Evolutionary conservation across 2,888 invertebrate genomes (phyloP).

Genomic region (Hydrotaea diabolus): DNA sequence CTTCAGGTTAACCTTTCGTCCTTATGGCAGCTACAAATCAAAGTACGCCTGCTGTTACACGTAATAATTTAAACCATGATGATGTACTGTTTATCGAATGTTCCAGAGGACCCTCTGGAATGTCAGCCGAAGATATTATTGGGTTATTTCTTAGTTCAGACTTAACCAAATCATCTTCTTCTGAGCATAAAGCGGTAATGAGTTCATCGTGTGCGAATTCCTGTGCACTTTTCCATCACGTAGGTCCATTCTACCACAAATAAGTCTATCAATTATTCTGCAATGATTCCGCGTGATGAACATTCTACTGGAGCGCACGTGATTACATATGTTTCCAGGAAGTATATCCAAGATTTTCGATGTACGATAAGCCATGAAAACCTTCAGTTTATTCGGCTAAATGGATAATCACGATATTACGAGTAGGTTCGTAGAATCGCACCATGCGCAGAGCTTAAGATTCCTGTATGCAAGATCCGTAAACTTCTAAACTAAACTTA

Average conservation of each 20-base stretch:
- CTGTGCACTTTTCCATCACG: background rate
- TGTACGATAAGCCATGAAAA: conserved; percentile 34
- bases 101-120: background rate
- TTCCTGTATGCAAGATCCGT: background rate
- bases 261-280: no score
- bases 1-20: background rate
- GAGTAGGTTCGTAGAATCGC: conserved; percentile 43
- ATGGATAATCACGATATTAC: conserved; percentile 37
- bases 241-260: no score
- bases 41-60: background rate
- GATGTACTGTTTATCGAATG: background rate
- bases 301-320: background rate
- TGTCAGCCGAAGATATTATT: background rate
- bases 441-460: conserved; percentile 34
- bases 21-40: background rate
- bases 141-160: background rate
- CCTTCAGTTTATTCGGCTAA: conserved; percentile 22
- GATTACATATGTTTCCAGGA: conserved; percentile 3
- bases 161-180: background rate
- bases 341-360: conserved; percentile 23
- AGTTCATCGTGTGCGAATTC: background rate
- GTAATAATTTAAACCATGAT: background rate
- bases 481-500: no score
- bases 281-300: no score
- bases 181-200: background rate